Base-by-base conservation (phyloP, 2,888 invertebrate genomes). In the Gasteruption jaculator region DNA sequence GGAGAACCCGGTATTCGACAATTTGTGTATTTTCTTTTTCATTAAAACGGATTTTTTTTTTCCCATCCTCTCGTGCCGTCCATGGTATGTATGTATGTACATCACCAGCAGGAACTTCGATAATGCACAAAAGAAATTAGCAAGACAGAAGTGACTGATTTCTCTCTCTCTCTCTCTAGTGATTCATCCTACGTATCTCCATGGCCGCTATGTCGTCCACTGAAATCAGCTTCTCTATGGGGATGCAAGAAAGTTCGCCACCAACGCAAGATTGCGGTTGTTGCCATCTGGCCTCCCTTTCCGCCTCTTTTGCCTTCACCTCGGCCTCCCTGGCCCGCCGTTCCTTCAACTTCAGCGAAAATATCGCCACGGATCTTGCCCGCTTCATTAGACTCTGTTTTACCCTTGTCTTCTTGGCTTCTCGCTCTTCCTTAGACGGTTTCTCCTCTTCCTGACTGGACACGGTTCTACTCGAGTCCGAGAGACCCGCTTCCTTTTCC, bases 331-430 rank as follows among this genome's bases (percentile, higher is more conserved):
- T 73, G 41, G 88, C 88, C 38, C 86, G 76, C n/a, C 85, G 75
- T 58, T 84, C 84, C 58, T 84, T 84, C 48, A 90, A 72, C 41
- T 89, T 89, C 35, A 90, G 72, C 4, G 89, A 89, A 72, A 90
- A 90, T 61, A 90, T 87, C 4, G 89, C 89, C 29, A 90, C 89
- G 0, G 88, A 88, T 10, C 89, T 77, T 5, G 90, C 89, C 36
- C 89, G 79, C 68, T 90, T 90, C 71, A 90, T 86, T 18, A 90
- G 68, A 53, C 82, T 82, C 34, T 89, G 88, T 60, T 83, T 84
- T 12, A 83, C 79, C 10, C 81, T 76, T 24, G 81, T 82, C 60
- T 83, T 83, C 43, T 82, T 82, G 4, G 81, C 81, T 46, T 81
- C 74, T 46, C 80, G 72, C 56, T 81, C 80, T 22, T 80, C 80